Evolutionary conservation across 2,888 invertebrate genomes (phyloP).

Genomic region (Bombylius discolor): DNA sequence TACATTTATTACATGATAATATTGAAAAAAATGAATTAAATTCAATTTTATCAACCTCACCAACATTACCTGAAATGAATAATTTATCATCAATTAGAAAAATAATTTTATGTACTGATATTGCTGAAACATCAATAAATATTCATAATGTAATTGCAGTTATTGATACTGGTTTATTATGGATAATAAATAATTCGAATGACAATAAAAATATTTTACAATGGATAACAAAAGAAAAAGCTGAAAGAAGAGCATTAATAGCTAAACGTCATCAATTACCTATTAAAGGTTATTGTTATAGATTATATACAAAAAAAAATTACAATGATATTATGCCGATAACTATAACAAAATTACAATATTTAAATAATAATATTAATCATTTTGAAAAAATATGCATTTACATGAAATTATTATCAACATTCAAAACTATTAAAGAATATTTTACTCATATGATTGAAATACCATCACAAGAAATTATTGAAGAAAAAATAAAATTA

Average conservation of each 20-base stretch:
- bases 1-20: constrained; percentile 73
- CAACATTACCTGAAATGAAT: constrained; percentile 23
- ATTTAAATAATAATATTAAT: no score
- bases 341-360: no score
- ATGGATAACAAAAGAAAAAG: constrained; percentile 57
- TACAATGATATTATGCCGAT: constrained; percentile 38
- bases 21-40: constrained; percentile 78
- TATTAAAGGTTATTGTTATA: constrained; percentile 59
- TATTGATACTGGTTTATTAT: constrained; percentile 48
- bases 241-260: background rate
- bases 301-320: constrained; percentile 51
- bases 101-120: constrained; percentile 81
- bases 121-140: constrained; percentile 85
- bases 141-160: constrained; percentile 85
- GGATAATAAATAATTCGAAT: constrained; percentile 15
- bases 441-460: constrained; percentile 71
- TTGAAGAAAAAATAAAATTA: constrained; percentile 53
- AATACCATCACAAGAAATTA: constrained; percentile 63
- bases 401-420: constrained; percentile 65
- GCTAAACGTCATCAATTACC: background rate
- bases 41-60: constrained; percentile 52
- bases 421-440: constrained; percentile 62
- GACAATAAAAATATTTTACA: constrained; percentile 58
- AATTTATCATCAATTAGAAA: constrained; percentile 43
- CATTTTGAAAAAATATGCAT: constrained; percentile 65